phyloP scores from a whole-genome alignment of 1,140 invertebrate genomes.

The Drosophila athabasca region DNA sequence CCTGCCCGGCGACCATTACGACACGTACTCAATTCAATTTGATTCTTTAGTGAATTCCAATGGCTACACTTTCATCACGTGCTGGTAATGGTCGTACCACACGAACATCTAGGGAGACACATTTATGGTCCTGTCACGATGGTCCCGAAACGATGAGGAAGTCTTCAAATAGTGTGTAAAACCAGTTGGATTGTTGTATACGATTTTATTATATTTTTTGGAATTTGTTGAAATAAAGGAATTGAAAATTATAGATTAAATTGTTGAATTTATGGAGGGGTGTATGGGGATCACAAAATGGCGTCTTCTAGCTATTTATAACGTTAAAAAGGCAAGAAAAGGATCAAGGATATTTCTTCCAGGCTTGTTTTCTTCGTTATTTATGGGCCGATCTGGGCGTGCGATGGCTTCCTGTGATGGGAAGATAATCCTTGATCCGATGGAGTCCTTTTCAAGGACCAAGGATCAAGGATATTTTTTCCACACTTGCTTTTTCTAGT shows the following conservation, averaged over 20 bases:
- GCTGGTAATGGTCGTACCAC: conserved; percentile 39
- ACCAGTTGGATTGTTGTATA: conserved; percentile 3
- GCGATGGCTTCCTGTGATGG: no score
- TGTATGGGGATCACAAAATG: no score
- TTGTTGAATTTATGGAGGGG: no score
- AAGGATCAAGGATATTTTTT: no score
- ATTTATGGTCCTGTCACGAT: conserved; percentile 11
- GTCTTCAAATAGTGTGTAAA: conserved; percentile 1
- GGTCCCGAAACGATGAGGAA: background rate
- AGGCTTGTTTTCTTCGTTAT: no score
- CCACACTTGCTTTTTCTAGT: no score
- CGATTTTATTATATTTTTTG: background rate
- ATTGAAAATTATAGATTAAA: background rate
- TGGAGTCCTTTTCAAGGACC: no score
- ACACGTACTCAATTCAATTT: conserved; percentile 74
- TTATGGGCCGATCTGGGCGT: no score
- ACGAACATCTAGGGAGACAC: conserved; percentile 30
- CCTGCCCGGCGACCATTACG: conserved; percentile 40
- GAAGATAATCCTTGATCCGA: no score
- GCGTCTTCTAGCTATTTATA: no score
- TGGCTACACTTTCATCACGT: conserved; percentile 55
- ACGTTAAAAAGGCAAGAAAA: no score
- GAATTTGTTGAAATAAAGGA: background rate
- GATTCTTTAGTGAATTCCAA: conserved; percentile 55
- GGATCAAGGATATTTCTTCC: no score